Evolutionary conservation across 2,888 invertebrate genomes (phyloP).

Genomic region (Cerastis leucographa): DNA sequence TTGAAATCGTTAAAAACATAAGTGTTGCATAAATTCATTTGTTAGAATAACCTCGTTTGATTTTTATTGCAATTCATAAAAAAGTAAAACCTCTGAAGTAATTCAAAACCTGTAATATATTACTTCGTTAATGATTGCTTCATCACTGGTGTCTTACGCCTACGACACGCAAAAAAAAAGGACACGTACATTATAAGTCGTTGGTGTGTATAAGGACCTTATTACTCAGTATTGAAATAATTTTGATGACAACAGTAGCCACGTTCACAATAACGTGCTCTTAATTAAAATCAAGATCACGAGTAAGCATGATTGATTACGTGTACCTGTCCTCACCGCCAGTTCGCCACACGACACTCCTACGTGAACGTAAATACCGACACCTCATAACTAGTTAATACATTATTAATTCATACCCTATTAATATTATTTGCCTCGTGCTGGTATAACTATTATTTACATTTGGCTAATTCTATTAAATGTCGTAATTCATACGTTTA

Average conservation of each 20-base stretch:
- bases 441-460: constrained; percentile 1
- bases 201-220: not conserved
- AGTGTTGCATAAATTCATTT: constrained; percentile 25
- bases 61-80: constrained; percentile 57
- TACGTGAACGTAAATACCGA: constrained; percentile 22
- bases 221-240: constrained; percentile 36
- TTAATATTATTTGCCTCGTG: constrained; percentile 14
- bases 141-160: constrained; percentile 32
- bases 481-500: not conserved
- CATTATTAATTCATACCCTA: constrained; percentile 27
- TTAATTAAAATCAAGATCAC: constrained; percentile 56
- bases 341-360: constrained; percentile 27
- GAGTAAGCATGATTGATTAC: constrained; percentile 48
- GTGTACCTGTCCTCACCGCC: constrained; percentile 18
- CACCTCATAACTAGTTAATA: constrained; percentile 5
- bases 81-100: constrained; percentile 38
- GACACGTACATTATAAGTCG: not conserved
- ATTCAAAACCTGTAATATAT: constrained; percentile 36
- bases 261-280: constrained; percentile 24
- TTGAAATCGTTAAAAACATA: constrained; percentile 3
- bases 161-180: no score
- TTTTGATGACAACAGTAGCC: constrained; percentile 25
- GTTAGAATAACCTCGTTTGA: constrained; percentile 29
- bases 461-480: not conserved
- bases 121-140: constrained; percentile 60